A percentile compares a stretch with the other conserved stretches of the same genome.
Conservation (phyloP, 2,888 invertebrate genomes). For the Blastobasis lacticolella region DNA sequence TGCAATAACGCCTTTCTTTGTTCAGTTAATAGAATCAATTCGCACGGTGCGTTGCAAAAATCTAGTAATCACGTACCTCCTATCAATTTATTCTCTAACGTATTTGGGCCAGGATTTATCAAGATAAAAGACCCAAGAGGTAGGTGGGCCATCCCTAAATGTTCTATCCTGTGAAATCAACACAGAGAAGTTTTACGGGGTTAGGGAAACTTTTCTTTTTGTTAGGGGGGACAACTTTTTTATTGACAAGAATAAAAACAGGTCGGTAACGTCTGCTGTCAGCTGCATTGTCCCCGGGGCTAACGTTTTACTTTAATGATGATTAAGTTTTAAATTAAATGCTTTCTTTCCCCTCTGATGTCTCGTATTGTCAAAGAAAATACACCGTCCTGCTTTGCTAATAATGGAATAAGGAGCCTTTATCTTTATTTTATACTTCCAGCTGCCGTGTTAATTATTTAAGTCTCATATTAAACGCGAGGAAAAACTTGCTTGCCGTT, state of each 20-base stretch:
- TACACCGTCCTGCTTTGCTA: too few species aligned
- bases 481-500: too few species aligned
- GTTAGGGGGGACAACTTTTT: constrained; percentile 15
- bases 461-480: too few species aligned
- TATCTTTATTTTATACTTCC: too few species aligned
- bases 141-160: constrained; percentile 4
- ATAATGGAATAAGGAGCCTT: too few species aligned
- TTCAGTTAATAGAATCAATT: constrained; percentile 14
- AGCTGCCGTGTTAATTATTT: too few species aligned
- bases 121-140: background rate
- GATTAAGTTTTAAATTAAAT: constrained; percentile 9
- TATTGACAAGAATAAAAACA: constrained; percentile 20
- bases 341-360: background rate
- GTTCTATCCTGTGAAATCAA: constrained; percentile 19
- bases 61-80: constrained; percentile 11
- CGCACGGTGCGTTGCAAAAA: constrained; percentile 5
- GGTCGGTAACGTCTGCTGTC: background rate
- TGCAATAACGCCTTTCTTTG: constrained; percentile 18
- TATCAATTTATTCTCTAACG: background rate
- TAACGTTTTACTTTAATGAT: constrained; percentile 1
- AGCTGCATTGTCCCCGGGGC: constrained; percentile 3
- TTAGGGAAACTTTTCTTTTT: constrained; percentile 16
- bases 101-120: constrained; percentile 1
- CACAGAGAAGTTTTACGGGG: constrained; percentile 18
- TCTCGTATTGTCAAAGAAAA: background rate